These are phyloP conservation scores for Frieseomelitta varia DNA, from an alignment of 1,140 invertebrate species.

Conservation along the genomic window DNA sequence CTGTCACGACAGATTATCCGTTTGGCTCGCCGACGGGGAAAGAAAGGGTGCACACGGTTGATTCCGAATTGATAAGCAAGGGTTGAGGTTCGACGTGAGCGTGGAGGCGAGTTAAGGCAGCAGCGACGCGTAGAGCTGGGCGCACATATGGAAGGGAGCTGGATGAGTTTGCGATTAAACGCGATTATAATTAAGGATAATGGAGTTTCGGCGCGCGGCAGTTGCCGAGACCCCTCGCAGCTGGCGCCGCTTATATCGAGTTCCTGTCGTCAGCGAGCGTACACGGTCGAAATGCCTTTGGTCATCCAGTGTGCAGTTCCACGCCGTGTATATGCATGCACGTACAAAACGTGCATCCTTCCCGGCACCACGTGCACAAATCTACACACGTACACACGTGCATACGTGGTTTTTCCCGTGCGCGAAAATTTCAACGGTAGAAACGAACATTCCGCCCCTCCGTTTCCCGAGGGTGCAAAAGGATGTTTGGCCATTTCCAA, in stretches of 20 bases:
- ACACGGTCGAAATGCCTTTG: slow-evolving; percentile 52
- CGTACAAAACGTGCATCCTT: slow-evolving; percentile 20
- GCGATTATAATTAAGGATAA: slow-evolving; percentile 80
- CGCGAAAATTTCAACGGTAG: background rate
- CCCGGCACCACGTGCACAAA: background rate
- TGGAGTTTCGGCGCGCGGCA: slow-evolving; percentile 75
- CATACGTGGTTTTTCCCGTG: too few species aligned
- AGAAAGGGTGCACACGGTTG: slow-evolving; percentile 29
- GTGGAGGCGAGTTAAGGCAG: background rate
- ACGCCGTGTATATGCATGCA: background rate
- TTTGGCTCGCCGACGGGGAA: background rate
- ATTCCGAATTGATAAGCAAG: slow-evolving; percentile 74
- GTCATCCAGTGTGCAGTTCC: slow-evolving; percentile 41
- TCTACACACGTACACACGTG: background rate
- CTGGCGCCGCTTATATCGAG: slow-evolving; percentile 63
- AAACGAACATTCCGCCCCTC: background rate
- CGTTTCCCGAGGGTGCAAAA: background rate
- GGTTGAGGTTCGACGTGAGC: slow-evolving; percentile 23
- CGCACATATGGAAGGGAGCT: slow-evolving; percentile 42
- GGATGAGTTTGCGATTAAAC: slow-evolving; percentile 78
- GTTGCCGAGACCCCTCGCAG: slow-evolving; percentile 63
- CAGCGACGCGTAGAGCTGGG: slow-evolving; percentile 22
- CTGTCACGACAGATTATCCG: background rate
- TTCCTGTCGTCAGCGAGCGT: slow-evolving; percentile 53
- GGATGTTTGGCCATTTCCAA: background rate